phyloP scores from a whole-genome alignment of 2,797 vertebrate genomes.

The Jordanella pulchra region DNA sequence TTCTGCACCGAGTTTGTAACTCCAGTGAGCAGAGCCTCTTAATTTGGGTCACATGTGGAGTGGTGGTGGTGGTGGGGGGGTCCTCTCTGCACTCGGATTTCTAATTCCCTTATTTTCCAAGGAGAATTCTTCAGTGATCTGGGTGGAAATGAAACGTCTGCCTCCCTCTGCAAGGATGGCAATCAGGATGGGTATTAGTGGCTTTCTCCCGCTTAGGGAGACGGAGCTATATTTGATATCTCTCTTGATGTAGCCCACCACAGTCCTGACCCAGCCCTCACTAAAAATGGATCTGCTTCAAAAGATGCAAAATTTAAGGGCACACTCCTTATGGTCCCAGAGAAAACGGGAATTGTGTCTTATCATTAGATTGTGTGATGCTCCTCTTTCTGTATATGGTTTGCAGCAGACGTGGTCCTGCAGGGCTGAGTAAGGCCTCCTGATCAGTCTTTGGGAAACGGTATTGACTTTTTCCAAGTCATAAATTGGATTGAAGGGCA shows the following conservation, averaged over 20 bases:
- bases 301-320: slow-evolving; percentile 4
- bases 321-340: not conserved
- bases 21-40: slow-evolving; percentile 28
- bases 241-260: slow-evolving; percentile 63
- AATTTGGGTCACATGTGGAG: slow-evolving; percentile 69
- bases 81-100: slow-evolving; percentile 52
- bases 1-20: slow-evolving; percentile 13
- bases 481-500: slow-evolving; percentile 43
- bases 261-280: slow-evolving; percentile 54
- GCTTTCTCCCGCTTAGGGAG: slow-evolving; percentile 60
- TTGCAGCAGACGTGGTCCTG: not conserved
- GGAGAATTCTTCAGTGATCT: slow-evolving; percentile 68
- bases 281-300: slow-evolving; percentile 51
- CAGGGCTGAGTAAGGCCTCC: not conserved
- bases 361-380: not conserved
- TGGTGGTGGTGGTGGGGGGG: slow-evolving; percentile 24
- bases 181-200: slow-evolving; percentile 71
- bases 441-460: not conserved
- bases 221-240: slow-evolving; percentile 67
- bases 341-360: slow-evolving; percentile 1
- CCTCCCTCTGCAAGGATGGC: slow-evolving; percentile 53
- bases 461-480: slow-evolving; percentile 19
- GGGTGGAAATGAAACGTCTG: slow-evolving; percentile 73
- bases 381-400: not conserved
- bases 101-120: slow-evolving; percentile 72